These are phyloP conservation scores for Nicator chloris DNA, from an alignment of 2,113 vertebrate genomes.

Conservation along the genomic window DNA sequence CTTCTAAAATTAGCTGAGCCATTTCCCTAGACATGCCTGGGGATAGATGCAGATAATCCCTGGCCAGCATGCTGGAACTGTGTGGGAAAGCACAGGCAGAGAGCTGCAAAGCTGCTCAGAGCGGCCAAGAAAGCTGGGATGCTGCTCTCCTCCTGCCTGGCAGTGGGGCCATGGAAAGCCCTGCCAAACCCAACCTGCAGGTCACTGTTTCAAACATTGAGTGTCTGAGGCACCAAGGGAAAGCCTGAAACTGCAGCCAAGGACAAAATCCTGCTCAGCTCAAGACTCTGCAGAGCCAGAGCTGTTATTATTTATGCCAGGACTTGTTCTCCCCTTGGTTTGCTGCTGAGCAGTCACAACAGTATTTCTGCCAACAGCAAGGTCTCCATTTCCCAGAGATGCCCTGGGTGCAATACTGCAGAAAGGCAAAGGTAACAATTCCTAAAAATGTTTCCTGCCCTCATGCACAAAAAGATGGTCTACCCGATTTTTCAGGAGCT, in stretches of 20 bases:
- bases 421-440: not conserved
- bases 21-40: constrained; percentile 6
- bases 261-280: not conserved
- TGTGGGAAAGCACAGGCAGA: not conserved
- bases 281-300: not conserved
- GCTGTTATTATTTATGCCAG: fast-evolving
- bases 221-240: fast-evolving
- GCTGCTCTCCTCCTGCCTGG: not conserved
- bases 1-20: constrained; percentile 56
- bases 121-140: not conserved
- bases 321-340: not conserved
- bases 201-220: not conserved
- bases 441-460: not conserved
- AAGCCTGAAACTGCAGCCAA: not conserved
- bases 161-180: not conserved
- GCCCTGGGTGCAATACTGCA: not conserved
- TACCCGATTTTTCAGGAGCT: not conserved
- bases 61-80: not conserved
- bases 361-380: not conserved
- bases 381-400: fast-evolving
- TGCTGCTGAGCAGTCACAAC: not conserved
- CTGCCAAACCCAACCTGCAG: not conserved
- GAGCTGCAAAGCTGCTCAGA: not conserved
- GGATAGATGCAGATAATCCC: not conserved
- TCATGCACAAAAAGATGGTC: not conserved